These are phyloP conservation scores for Drosophila leonis DNA, from an alignment of 2,888 invertebrate species.

Conservation along the genomic window DNA sequence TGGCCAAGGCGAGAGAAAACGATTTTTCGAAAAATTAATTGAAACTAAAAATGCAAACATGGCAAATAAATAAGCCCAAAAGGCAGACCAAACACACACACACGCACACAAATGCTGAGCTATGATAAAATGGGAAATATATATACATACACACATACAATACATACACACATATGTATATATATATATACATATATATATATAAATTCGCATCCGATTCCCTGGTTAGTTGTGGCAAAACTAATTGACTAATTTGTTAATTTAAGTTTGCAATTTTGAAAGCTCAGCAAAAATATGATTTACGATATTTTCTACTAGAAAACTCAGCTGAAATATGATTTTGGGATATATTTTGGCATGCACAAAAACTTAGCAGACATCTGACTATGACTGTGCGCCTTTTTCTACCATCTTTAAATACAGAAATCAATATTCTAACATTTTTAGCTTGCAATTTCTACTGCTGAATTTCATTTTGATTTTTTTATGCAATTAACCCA, in stretches of 20 bases:
- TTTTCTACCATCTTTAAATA: not conserved
- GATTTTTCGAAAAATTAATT: slow-evolving; percentile 39
- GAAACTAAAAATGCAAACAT: slow-evolving; percentile 47
- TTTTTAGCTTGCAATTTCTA: not conserved
- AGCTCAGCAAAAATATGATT: slow-evolving; percentile 1
- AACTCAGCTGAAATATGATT: not conserved
- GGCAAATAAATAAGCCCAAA: slow-evolving; percentile 37
- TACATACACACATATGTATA: not conserved
- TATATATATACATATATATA: not conserved
- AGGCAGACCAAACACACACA: slow-evolving; percentile 11
- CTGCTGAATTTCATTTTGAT: not conserved
- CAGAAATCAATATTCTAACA: not conserved
- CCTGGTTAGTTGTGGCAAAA: not conserved
- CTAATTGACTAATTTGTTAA: slow-evolving; percentile 11
- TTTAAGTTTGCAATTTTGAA: not conserved
- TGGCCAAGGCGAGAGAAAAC: slow-evolving; percentile 15
- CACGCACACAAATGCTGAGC: slow-evolving; percentile 5
- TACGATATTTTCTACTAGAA: not conserved
- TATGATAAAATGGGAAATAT: not conserved
- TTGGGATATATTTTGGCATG: not conserved
- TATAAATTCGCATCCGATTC: not conserved
- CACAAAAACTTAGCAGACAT: not conserved
- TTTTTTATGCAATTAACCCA: not conserved
- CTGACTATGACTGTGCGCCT: no score
- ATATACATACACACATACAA: no score